These are phyloP conservation scores for Tympanoctomys barrerae DNA, from an alignment of 2,797 vertebrate genomes.

Conservation along the genomic window DNA sequence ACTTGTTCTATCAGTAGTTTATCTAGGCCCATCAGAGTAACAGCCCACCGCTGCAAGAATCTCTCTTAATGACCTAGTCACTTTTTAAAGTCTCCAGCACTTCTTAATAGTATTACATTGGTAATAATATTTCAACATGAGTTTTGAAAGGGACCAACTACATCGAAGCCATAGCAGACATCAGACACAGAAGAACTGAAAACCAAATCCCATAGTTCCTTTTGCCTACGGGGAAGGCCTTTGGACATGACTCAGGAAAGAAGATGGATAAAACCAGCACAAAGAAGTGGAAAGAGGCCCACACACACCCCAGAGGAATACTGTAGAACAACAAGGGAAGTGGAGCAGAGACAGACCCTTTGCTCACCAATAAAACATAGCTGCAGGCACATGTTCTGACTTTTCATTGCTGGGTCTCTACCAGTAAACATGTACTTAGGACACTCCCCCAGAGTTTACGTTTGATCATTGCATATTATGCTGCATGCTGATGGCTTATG, in stretches of 20 bases:
- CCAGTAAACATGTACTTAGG: slow-evolving; percentile 6
- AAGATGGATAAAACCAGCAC: slow-evolving; percentile 10
- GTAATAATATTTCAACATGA: not conserved
- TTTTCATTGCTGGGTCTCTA: not conserved
- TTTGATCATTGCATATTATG: not conserved
- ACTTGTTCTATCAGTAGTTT: not conserved
- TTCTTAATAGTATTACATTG: not conserved
- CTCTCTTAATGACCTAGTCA: not conserved
- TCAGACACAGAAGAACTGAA: not conserved
- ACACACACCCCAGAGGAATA: not conserved
- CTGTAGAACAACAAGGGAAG: not conserved
- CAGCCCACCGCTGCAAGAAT: not conserved
- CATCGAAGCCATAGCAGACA: not conserved
- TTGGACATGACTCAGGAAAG: not conserved
- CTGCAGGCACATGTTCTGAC: not conserved
- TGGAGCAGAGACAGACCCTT: not conserved
- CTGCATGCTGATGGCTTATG: not conserved
- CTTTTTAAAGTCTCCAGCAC: too few relatives aligned
- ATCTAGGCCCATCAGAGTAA: not conserved
- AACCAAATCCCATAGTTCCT: not conserved
- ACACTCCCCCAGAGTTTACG: not conserved
- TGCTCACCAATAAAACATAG: not conserved
- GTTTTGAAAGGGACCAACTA: not conserved
- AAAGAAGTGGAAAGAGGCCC: not conserved
- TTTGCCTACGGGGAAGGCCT: not conserved